A percentile compares a stretch with the other conserved stretches of the same genome.
Evolutionary conservation across 2,888 invertebrate species (phyloP).

Genomic region (Polyploca ridens): DNA sequence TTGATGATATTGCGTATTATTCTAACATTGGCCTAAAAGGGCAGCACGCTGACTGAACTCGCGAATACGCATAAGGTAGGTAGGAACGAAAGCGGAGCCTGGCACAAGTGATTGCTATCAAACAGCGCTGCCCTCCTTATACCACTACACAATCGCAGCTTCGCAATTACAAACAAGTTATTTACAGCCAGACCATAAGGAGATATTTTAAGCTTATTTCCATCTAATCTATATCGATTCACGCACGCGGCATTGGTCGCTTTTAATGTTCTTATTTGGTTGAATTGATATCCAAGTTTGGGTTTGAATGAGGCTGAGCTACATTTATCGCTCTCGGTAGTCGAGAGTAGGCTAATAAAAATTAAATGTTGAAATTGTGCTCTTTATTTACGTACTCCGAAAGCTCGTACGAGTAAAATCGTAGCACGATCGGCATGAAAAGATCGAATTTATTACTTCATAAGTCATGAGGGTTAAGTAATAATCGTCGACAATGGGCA

Average conservation of each 20-base stretch:
- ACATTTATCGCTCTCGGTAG: conserved; percentile 36
- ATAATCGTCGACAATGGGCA: conserved; percentile 83
- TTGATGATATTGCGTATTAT: conserved; percentile 23
- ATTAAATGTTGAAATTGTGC: conserved; percentile 41
- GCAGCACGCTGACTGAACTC: conserved; percentile 41
- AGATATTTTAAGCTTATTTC: conserved; percentile 65
- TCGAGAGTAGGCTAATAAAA: conserved; percentile 37
- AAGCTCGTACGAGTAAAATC: conserved; percentile 50
- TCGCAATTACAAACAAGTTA: conserved; percentile 69
- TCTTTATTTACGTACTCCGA: conserved; percentile 46
- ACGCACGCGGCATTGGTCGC: conserved; percentile 49
- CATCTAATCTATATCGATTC: conserved; percentile 63
- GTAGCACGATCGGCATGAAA: conserved; percentile 67
- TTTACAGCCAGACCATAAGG: conserved; percentile 60
- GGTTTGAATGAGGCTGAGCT: conserved; percentile 35
- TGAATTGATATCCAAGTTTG: conserved; percentile 38
- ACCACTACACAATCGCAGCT: conserved; percentile 57
- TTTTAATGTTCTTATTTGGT: conserved; percentile 45
- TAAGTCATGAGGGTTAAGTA: conserved; percentile 83
- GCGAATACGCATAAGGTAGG: conserved; percentile 47
- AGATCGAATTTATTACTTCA: conserved; percentile 82
- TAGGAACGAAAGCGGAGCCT: conserved; percentile 39
- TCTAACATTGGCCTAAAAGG: conserved; percentile 42
- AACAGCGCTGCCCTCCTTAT: conserved; percentile 52
- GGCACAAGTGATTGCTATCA: conserved; percentile 62